These are phyloP conservation scores for Vulpes lagopus DNA, from an alignment of 2,113 vertebrate species.

Conservation along the genomic window DNA sequence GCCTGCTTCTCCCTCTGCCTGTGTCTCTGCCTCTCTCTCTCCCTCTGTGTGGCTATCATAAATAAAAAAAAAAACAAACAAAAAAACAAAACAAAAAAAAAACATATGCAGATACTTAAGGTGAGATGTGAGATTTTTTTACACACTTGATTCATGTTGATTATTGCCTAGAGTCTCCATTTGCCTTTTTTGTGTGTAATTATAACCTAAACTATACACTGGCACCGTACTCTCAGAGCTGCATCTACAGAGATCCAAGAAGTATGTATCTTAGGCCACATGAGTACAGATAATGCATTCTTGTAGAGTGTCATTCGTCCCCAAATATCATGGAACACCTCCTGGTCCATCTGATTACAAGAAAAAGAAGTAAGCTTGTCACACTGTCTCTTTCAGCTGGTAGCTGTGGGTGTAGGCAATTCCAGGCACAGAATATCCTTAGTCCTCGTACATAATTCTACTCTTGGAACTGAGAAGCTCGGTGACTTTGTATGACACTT, in stretches of 20 bases:
- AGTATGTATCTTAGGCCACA: background rate
- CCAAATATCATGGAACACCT: conserved; percentile 42
- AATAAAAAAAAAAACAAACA: too few species aligned
- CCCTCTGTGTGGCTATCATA: too few species aligned
- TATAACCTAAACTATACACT: background rate
- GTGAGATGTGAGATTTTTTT: background rate
- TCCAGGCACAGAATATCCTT: background rate
- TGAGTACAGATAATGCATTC: background rate
- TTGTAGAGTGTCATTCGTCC: conserved; percentile 40
- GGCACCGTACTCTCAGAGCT: background rate
- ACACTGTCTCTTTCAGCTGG: background rate
- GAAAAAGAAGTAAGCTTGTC: background rate
- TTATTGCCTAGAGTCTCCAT: background rate
- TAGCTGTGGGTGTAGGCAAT: background rate
- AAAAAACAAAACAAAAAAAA: too few species aligned
- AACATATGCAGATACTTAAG: conserved; percentile 8
- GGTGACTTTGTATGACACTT: background rate
- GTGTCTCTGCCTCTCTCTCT: too few species aligned
- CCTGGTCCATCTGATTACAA: conserved; percentile 63
- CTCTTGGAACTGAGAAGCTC: background rate
- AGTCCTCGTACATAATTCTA: conserved; percentile 60
- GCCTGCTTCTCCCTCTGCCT: too few species aligned
- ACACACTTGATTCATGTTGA: background rate
- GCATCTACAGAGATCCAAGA: background rate
- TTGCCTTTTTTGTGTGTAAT: background rate